Base-by-base conservation (phyloP, 2,888 invertebrate genomes). In the Pseudanteris insignis region DNA sequence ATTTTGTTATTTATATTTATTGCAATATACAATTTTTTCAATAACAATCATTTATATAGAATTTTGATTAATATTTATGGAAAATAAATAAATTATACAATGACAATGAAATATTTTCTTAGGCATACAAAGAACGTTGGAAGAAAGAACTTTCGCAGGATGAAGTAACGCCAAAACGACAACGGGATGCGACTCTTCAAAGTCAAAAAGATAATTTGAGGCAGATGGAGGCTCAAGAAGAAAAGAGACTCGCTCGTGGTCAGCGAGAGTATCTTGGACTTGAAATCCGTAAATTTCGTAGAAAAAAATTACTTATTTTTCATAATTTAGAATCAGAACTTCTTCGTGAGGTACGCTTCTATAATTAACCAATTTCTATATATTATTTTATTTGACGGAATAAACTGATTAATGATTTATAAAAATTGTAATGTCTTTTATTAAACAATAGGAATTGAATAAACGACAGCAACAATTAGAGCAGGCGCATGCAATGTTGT, bases 391-490 rank as follows among this genome's bases (percentile, higher is more conserved):
- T 10, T 33, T 10, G 13, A 5, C 21, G 4, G 21, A 21, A 21
- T 2, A 4, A 11, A 30, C 10, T 11, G 10, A 9, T 4, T 11
- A 11, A 11, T 30, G 3, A 11, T 21, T 21, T 21, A 7, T 21
- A 7, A 21, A 21, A 21, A 5, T 43, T 38, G 11, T 6, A 10
- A 13, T 37, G 4, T n/a, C n/a, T n/a, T n/a, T n/a, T n/a, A n/a
- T n/a, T n/a, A n/a, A n/a, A n/a, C n/a, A n/a, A n/a, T 30, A 96
- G 92, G 98, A 98, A 83, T 83, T 98, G 74, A 92, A 91, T 80
- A 95, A 95, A 82, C 88, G 96, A 48, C 94, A 96, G 79, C 91
- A 92, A 67, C 98, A 99, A 78, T 81, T 98, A 70, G 96, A 98
- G 76, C 92, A 93, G 79, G 95, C 96, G 43, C 98, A 99, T 81